Evolutionary conservation across 1,140 invertebrate genomes (phyloP), one percentile per base, ranked within the genome.

Genomic region (Panulirus ornatus): DNA sequence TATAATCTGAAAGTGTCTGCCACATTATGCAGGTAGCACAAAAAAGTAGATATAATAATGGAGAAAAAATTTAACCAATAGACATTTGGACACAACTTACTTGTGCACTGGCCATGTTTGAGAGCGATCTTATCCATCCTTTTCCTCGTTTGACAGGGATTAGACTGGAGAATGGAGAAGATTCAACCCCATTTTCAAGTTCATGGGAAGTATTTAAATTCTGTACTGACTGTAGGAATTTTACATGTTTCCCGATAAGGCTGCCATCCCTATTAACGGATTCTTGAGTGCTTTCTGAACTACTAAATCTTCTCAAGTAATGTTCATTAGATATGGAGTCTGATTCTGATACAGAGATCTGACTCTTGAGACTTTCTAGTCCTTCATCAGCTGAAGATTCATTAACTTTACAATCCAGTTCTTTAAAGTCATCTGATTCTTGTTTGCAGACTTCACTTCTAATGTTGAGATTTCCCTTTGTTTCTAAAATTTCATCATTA

Each of bases 71-170:
- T n/a, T n/a, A n/a, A n/a, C n/a, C n/a, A n/a, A n/a, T n/a, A n/a
- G n/a, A n/a, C n/a, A n/a, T n/a, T n/a, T n/a, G n/a, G n/a, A n/a
- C n/a, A n/a, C n/a, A n/a, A n/a, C n/a, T n/a, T 40, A 75, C 71
- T n/a, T 75, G 9, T 42, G 63, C 54, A 66, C 19, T 42, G 27
- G 40, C 63, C 38, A 38, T 38, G n/a, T 27, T 84, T 3, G 36
- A n/a, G 22, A 84, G 34, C 36, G 81, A 63, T 19, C 81, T 38
- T 66, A n/a, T 70, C 81, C 81, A 84, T 42, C 81, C 63, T 16
- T 70, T 84, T 27, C 81, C 81, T 42, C 58, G 63, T 38, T 70
- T 84, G 54, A 9, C 47, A 38, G 63, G 38, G 0, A 34, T 66
- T 30, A 8, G 9, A 40, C 36, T 3, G 36, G 34, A 2, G 19